Evolutionary conservation across 2,113 vertebrate genomes (phyloP), one percentile per base, ranked within the genome.

Genomic region (Gavia stellata): DNA sequence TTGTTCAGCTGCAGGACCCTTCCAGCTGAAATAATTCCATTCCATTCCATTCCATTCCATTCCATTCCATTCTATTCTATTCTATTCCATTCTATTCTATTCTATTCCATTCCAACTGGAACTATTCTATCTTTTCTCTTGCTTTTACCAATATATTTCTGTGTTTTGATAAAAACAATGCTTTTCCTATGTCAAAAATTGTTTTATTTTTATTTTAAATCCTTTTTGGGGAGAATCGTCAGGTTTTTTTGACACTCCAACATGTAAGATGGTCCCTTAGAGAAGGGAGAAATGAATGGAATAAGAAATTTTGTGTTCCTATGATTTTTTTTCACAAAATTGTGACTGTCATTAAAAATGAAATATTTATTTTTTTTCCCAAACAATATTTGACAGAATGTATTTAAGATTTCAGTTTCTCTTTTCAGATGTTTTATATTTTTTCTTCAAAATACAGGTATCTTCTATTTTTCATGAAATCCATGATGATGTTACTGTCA

Each of bases 341-440:
- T 81, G 1, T 23, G n/a, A 36, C 38, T 36, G 11, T 49, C 8
- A 55, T 84, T 78, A 58, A 68, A 72, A 63, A 80, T 5, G 1
- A 4, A 16, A 19, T 31, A 5, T 21, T 50, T 6, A 16, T 53
- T 74, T 42, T 47, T 47, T 38, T 55, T 0, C 7, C 1, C 4
- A 28, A 42, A 42, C 16, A 59, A n/a, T 47, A 75, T 75, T 55
- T 85, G 20, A 59, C 15, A 82, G n/a, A 31, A 73, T 58, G 7
- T 12, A 40, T 50, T 33, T 73, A 45, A 87, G 24, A 74, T 83
- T 81, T 50, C 25, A 47, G 6, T 47, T 80, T 74, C 7, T 72
- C 15, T 78, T 59, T 85, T 81, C 26, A 63, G 25, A n/a, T 68
- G 6, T 40, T 72, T 83, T n/a, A 38, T 34, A 31, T 13, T 25